Conservation (phyloP, 1,140 invertebrate genomes). For the Diploscapter pachys region DNA sequence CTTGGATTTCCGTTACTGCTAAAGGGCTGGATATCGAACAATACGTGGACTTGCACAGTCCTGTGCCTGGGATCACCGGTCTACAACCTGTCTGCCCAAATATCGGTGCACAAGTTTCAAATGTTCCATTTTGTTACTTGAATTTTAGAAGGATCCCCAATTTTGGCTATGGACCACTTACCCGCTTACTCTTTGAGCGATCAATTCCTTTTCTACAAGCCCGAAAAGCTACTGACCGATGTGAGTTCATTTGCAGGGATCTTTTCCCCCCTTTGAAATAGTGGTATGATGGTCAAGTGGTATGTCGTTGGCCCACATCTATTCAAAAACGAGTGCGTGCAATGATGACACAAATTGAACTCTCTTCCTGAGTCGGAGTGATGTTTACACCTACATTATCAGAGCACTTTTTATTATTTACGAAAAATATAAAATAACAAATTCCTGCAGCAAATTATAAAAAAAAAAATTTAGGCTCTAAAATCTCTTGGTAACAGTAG, state of each 20-base stretch:
- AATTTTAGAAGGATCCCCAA: slow-evolving; percentile 34
- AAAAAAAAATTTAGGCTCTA: slow-evolving; percentile 57
- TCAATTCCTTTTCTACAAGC: slow-evolving; percentile 59
- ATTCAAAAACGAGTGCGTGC: no score
- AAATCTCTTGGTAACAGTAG: slow-evolving; percentile 63
- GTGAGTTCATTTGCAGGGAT: slow-evolving; percentile 40
- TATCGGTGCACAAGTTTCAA: slow-evolving; percentile 19
- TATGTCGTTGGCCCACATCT: no score
- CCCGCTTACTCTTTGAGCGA: slow-evolving; percentile 60
- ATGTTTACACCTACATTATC: no score
- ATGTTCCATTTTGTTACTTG: background rate
- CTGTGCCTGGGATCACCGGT: slow-evolving; percentile 32
- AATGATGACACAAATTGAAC: no score
- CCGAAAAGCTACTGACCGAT: slow-evolving; percentile 64
- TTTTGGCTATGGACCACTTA: slow-evolving; percentile 62
- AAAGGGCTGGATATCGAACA: slow-evolving; percentile 65
- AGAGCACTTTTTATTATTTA: no score
- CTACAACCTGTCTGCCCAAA: slow-evolving; percentile 24
- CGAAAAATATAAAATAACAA: no score
- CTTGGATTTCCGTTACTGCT: slow-evolving; percentile 64
- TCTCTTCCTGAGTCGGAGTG: no score
- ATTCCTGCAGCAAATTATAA: no score
- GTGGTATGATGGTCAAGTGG: no score
- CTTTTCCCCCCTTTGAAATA: no score
- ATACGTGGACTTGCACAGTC: slow-evolving; percentile 35